Evolutionary conservation across 2,797 vertebrate species (phyloP), one percentile per base, ranked within the genome.

Genomic region (Chromis chromis): DNA sequence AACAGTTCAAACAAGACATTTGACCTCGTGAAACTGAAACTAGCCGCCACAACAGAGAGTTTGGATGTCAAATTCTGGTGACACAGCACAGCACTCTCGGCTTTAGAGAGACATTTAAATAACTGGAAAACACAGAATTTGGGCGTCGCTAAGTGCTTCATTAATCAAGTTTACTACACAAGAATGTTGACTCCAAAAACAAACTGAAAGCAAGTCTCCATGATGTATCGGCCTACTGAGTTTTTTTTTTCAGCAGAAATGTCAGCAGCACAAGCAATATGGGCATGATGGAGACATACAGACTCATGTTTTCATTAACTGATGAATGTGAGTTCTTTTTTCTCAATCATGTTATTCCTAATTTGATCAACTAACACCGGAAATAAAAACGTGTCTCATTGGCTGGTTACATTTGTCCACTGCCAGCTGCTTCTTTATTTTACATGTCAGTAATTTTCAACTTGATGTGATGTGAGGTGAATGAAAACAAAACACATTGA

Each of bases 1-100:
- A 64, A 11, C 7, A 17, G 22, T 50, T 60, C 59, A 70, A 44
- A 55, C 22, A 22, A 65, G 28, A 27, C 19, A 14, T 64, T 28
- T 61, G 58, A 65, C 12, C 4, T 27, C 28, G 10, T 72, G 24
- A 53, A 65, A 61, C 27, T 46, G 39, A 64, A 72, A 54, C 70
- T 36, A 70, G 4, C 10, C 6, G 4, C 48, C 8, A 44, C 16
- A 10, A n/a, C 13, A 27, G 53, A 7, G 8, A 6, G 16, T 44
- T 50, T 25, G 63, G 7, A 48, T 22, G 10, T 21, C 27, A 8
- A 63, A 24, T 27, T 49, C 12, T 66, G 2, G 5, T 16, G 11
- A 61, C 52, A 36, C 6, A 64, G 16, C 11, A 6, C 27, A 22
- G 36, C 27, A 19, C 10, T 17, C 42, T 61, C 13, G 16, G 46